These are phyloP conservation scores for Choristoneura rosaceana DNA, from an alignment of 2,888 invertebrate genomes.

Conservation along the genomic window DNA sequence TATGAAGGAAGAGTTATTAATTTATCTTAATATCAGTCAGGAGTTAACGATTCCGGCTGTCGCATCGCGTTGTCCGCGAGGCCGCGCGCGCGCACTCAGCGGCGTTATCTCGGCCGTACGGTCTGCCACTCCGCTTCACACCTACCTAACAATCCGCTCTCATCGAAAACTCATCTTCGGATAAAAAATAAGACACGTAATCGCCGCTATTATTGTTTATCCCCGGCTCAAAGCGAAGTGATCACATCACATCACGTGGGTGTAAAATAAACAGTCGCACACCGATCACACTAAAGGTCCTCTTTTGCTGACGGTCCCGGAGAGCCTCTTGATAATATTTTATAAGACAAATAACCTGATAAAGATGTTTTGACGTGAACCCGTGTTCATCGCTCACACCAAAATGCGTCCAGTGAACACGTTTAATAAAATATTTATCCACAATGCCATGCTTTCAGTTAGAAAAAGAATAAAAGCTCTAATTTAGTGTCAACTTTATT, in stretches of 20 bases:
- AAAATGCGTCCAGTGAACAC: constrained; percentile 83
- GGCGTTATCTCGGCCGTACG: constrained; percentile 70
- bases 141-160: constrained; percentile 71
- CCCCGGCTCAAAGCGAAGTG: constrained; percentile 76
- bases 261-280: constrained; percentile 82
- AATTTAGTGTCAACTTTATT: constrained; percentile 84
- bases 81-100: constrained; percentile 62
- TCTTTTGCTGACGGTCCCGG: constrained; percentile 84
- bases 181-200: constrained; percentile 82
- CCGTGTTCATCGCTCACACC: constrained; percentile 85
- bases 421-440: constrained; percentile 83
- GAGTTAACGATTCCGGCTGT: constrained; percentile 77
- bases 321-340: constrained; percentile 85
- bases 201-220: constrained; percentile 84
- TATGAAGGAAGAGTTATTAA: constrained; percentile 71
- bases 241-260: constrained; percentile 77
- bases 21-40: constrained; percentile 80
- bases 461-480: constrained; percentile 76
- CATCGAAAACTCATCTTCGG: constrained; percentile 71
- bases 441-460: constrained; percentile 75
- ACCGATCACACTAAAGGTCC: constrained; percentile 78
- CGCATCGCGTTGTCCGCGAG: constrained; percentile 74
- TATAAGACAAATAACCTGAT: constrained; percentile 86
- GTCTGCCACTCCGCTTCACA: constrained; percentile 69
- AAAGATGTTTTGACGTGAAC: constrained; percentile 86